These are phyloP conservation scores for Zaprionus bogoriensis DNA, from an alignment of 2,888 invertebrate species.

Conservation along the genomic window DNA sequence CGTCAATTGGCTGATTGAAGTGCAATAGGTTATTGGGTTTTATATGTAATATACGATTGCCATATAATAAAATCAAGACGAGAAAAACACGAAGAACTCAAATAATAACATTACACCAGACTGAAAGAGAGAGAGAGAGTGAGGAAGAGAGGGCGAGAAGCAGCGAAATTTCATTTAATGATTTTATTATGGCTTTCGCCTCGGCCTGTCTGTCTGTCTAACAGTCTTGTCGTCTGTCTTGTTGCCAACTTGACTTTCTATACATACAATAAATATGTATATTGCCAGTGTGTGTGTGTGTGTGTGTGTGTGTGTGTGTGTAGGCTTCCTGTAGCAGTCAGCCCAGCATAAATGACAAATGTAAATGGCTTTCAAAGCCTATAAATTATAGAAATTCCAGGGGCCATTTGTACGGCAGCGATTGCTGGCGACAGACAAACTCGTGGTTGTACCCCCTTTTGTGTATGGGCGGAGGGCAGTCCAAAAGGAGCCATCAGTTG, in stretches of 20 bases:
- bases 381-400: constrained; percentile 74
- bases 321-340: constrained; percentile 41
- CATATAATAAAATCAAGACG: constrained; percentile 50
- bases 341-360: constrained; percentile 63
- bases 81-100: constrained; percentile 28
- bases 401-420: constrained; percentile 64
- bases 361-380: constrained; percentile 73
- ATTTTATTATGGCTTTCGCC: constrained; percentile 49
- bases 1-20: constrained; percentile 38
- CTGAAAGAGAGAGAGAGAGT: neutral
- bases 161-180: constrained; percentile 58
- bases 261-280: constrained; percentile 30
- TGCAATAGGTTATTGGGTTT: constrained; percentile 37
- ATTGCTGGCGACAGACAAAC: constrained; percentile 67
- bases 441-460: constrained; percentile 25
- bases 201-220: neutral
- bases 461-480: neutral
- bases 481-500: constrained; percentile 26
- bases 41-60: constrained; percentile 43
- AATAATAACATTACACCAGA: constrained; percentile 30
- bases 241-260: constrained; percentile 32
- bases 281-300: constrained; percentile 4
- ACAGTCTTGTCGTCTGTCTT: constrained; percentile 1
- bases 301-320: constrained; percentile 2
- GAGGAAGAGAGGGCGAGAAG: neutral